Evolutionary conservation across 2,113 vertebrate species (phyloP), one percentile per base, ranked within the genome.

Genomic region (Bufo gargarizans): DNA sequence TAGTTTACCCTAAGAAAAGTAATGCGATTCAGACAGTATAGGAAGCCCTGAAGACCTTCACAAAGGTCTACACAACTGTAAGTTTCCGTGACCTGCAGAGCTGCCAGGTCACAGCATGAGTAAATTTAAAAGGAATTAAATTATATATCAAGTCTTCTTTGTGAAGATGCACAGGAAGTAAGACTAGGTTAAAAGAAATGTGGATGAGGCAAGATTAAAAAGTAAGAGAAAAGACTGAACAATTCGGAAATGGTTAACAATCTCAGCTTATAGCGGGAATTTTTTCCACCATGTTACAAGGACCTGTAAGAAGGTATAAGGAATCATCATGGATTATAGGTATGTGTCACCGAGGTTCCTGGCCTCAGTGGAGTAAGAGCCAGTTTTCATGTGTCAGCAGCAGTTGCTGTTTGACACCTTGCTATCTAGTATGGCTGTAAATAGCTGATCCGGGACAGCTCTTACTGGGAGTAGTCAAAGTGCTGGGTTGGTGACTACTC

Each of bases 41-140:
- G 69, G 78, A 87, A 81, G 72, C 77, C 77, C 63, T 43, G 49
- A 88, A 81, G 67, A 88, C 56, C 56, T 61, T 71, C 53, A 55
- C 53, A 3, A 56, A 43, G 67, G 79, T 58, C 77, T 22, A 43
- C 20, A 45, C 58, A 49, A 61, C 77, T 55, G 85, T 14, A 12
- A 79, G 86, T 56, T 17, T 63, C 50, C 81, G 69, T 82, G 86
- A 88, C 86, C 67, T 43, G 69, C 55, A 50, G 14, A 19, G 78
- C 16, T 49, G 74, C 22, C 13, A 22, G 74, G 43, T 80, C 49
- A 17, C 61, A 88, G 49, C 61, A 71, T 49, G 50, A 82, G 63
- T 63, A 49, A 61, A 58, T 82, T 74, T 88, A 74, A 74, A 71
- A 76, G 61, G 79, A 82, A 88, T 88, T 22, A 76, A 82, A 76